These are phyloP conservation scores for Macropodus opercularis DNA, from an alignment of 2,797 vertebrate species.

Conservation along the genomic window DNA sequence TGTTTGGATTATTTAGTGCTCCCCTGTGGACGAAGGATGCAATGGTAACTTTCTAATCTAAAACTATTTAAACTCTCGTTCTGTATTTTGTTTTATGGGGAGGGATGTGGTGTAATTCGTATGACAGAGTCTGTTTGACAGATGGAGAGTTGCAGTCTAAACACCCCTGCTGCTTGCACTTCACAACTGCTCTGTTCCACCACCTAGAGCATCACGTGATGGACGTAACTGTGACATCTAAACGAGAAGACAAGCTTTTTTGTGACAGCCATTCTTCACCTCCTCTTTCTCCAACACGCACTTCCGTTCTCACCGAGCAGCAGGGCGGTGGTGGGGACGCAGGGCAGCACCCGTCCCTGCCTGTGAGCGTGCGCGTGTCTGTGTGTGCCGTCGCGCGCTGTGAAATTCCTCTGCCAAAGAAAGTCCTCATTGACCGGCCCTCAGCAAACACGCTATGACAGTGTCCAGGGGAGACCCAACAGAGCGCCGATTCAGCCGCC, in stretches of 20 bases:
- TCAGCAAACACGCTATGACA: constrained; percentile 81
- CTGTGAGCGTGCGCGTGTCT: constrained; percentile 22
- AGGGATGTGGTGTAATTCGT: background rate
- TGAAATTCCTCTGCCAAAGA: constrained; percentile 82
- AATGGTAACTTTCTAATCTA: no score
- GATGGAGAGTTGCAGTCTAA: constrained; percentile 19
- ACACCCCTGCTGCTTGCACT: constrained; percentile 22
- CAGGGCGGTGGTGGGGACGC: no score
- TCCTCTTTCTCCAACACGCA: constrained; percentile 32
- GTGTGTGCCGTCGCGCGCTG: constrained; percentile 65
- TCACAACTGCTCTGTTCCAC: constrained; percentile 6
- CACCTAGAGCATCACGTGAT: background rate
- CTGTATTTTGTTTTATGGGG: background rate
- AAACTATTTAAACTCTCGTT: background rate
- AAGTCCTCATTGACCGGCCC: constrained; percentile 79
- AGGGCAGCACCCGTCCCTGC: constrained; percentile 21
- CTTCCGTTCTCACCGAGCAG: constrained; percentile 50
- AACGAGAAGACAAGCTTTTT: constrained; percentile 6
- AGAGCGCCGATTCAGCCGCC: constrained; percentile 79
- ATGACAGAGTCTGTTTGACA: constrained; percentile 14
- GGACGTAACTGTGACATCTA: constrained; percentile 3
- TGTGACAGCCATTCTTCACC: constrained; percentile 26
- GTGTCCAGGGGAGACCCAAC: constrained; percentile 80
- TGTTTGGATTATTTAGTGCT: background rate
- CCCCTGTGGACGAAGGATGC: constrained; percentile 7